These are phyloP conservation scores for Acrocera orbiculus DNA, from an alignment of 2,888 invertebrate genomes.

Conservation along the genomic window DNA sequence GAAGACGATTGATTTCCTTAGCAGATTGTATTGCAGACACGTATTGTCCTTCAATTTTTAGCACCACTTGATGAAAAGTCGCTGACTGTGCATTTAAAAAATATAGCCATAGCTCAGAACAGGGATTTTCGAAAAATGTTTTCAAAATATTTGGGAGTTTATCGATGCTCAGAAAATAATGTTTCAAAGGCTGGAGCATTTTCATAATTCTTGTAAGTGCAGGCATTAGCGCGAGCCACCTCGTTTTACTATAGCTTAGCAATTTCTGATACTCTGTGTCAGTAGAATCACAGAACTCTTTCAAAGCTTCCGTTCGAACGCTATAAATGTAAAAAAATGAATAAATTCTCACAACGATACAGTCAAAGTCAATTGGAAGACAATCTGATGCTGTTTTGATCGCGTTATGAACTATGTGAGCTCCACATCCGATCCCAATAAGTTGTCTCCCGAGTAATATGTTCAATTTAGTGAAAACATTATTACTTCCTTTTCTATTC, in stretches of 20 bases:
- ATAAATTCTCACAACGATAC: constrained; percentile 9
- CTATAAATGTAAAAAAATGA: constrained; percentile 16
- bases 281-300: constrained; percentile 6
- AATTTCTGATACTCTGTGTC: constrained; percentile 4
- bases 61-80: no score
- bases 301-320: constrained; percentile 12
- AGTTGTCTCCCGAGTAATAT: constrained; percentile 1
- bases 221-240: constrained; percentile 8
- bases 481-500: background rate
- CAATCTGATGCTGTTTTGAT: constrained; percentile 10
- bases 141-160: constrained; percentile 8
- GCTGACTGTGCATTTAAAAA: constrained; percentile 2
- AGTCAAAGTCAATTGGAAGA: constrained; percentile 13
- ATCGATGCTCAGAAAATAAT: constrained; percentile 7
- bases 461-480: constrained; percentile 1
- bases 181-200: constrained; percentile 7
- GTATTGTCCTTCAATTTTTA: background rate
- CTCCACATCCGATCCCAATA: constrained; percentile 15
- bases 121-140: constrained; percentile 6
- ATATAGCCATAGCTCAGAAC: constrained; percentile 5
- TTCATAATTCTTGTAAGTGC: constrained; percentile 7
- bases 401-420: constrained; percentile 11
- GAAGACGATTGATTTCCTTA: background rate
- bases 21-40: background rate
- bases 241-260: constrained; percentile 6